Conservation (phyloP, 1,140 invertebrate genomes). For the Drosophila sp. region DNA sequence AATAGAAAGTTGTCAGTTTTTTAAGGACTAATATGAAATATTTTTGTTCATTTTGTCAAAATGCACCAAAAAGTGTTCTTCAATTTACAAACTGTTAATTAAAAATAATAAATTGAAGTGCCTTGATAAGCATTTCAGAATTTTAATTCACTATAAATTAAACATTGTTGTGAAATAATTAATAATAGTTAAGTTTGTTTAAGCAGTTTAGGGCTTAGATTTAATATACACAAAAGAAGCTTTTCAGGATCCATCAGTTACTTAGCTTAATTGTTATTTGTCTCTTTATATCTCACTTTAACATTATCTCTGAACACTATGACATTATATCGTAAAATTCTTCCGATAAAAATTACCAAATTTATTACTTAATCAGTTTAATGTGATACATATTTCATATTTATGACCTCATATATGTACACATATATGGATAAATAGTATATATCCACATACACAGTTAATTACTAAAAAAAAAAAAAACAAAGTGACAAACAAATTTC, state of each 20-base stretch:
- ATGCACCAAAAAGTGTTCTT: no score
- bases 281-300: no score
- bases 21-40: no score
- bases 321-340: neutral
- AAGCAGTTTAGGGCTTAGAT: no score
- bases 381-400: conserved; percentile 53
- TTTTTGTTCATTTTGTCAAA: no score
- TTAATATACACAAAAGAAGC: no score
- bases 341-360: conserved; percentile 40
- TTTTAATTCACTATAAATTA: neutral
- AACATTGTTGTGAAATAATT: neutral
- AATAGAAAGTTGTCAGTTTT: no score
- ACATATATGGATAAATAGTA: neutral
- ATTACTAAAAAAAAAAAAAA: conserved; percentile 8
- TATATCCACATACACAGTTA: neutral
- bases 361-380: conserved; percentile 72
- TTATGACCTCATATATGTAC: conserved; percentile 40
- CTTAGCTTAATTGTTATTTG: no score
- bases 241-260: no score
- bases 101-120: neutral
- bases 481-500: conserved; percentile 27
- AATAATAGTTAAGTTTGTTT: neutral
- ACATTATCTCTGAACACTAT: no score
- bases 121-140: neutral
- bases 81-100: no score